A percentile compares a stretch with the other conserved stretches of the same genome.
Conservation (phyloP, 2,113 vertebrate genomes). For the Anolis carolinensis region DNA sequence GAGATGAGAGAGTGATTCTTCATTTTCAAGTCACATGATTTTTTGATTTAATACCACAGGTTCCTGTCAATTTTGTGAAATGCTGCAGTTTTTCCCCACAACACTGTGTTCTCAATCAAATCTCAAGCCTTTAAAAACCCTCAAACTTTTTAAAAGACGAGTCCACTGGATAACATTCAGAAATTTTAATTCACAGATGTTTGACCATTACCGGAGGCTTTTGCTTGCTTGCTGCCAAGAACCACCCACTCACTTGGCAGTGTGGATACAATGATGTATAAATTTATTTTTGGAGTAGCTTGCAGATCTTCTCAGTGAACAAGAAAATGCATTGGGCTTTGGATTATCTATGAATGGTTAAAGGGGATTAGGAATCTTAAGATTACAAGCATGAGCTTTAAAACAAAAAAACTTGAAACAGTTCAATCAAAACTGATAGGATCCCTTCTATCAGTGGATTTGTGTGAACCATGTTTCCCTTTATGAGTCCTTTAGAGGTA, state of each 20-base stretch:
- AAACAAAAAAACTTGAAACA: neutral
- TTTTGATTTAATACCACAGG: neutral
- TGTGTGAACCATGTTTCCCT: too few species aligned
- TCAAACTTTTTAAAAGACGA: neutral
- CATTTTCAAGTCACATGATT: neutral
- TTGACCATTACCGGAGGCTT: neutral
- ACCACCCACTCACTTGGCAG: slow-evolving; percentile 23
- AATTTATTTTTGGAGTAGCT: neutral
- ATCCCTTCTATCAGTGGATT: too few species aligned
- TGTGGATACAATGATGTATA: neutral
- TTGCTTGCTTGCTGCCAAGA: neutral
- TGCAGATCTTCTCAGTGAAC: neutral
- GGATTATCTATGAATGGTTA: neutral
- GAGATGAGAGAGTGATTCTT: neutral
- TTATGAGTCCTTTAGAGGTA: too few species aligned
- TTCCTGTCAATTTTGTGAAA: neutral
- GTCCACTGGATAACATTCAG: neutral
- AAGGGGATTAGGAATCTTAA: neutral
- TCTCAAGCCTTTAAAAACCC: neutral
- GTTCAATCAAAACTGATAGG: too few species aligned
- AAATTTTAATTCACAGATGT: slow-evolving; percentile 15
- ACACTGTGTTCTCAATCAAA: neutral
- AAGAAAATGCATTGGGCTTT: neutral
- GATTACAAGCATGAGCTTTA: neutral
- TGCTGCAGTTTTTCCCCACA: neutral